These are phyloP conservation scores for Ictalurus furcatus DNA, from an alignment of 2,113 vertebrate genomes.

Conservation along the genomic window DNA sequence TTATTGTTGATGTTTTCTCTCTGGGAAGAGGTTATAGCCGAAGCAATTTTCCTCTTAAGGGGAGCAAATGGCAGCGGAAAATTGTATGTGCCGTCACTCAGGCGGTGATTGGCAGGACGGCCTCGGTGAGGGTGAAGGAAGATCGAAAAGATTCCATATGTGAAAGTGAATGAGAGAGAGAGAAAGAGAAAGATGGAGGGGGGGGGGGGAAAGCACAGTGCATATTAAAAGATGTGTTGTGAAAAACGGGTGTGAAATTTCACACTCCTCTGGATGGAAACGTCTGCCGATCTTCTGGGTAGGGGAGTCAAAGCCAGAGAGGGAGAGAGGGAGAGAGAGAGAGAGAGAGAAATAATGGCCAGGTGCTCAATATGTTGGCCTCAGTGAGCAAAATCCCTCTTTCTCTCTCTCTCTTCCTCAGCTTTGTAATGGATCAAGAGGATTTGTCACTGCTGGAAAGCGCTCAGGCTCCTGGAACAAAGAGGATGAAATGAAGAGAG, in stretches of 20 bases:
- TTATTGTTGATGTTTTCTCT: constrained; percentile 76
- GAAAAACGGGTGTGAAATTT: constrained; percentile 77
- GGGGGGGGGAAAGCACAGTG: constrained; percentile 55
- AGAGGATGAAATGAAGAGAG: constrained; percentile 40
- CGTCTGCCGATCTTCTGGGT: constrained; percentile 69
- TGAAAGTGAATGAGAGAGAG: constrained; percentile 29
- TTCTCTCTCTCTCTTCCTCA: constrained; percentile 52
- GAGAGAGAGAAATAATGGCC: constrained; percentile 23
- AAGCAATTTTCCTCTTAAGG: constrained; percentile 83
- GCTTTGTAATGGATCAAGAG: constrained; percentile 66
- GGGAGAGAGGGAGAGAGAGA: constrained; percentile 1
- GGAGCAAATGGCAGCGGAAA: constrained; percentile 76
- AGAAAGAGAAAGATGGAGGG: background rate
- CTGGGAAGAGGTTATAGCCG: constrained; percentile 75
- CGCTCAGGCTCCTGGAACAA: constrained; percentile 63
- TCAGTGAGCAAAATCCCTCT: constrained; percentile 52
- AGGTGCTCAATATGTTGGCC: constrained; percentile 56
- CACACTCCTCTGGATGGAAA: constrained; percentile 69
- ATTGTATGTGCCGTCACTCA: constrained; percentile 77
- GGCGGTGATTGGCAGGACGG: constrained; percentile 72
- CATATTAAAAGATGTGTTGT: constrained; percentile 74
- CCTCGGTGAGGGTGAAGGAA: constrained; percentile 59
- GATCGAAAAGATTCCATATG: constrained; percentile 76
- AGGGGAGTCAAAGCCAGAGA: constrained; percentile 29
- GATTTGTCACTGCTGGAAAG: constrained; percentile 66